Percentiles rank a stretch among this genome's conserved stretches.
These are phyloP conservation scores for Drosophila flavopinicola DNA, from an alignment of 2,888 invertebrate genomes.

Conservation along the genomic window DNA sequence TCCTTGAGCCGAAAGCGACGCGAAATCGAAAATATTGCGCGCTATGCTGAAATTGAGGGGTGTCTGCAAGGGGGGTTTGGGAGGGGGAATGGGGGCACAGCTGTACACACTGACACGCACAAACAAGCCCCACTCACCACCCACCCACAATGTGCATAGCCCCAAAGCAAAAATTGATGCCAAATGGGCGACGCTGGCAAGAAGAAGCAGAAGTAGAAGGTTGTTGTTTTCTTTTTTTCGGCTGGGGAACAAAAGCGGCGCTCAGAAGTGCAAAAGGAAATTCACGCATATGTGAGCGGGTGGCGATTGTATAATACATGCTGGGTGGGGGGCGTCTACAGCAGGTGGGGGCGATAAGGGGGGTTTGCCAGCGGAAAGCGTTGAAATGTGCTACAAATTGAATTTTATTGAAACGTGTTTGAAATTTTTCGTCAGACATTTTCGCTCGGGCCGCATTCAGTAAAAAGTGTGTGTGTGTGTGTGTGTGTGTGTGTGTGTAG, in stretches of 20 bases:
- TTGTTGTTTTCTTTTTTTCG: too few species aligned
- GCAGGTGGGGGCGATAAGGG: background rate
- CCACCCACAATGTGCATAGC: slow-evolving; percentile 9
- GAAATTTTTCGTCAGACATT: slow-evolving; percentile 74
- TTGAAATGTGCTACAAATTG: slow-evolving; percentile 80
- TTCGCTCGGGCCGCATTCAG: slow-evolving; percentile 36
- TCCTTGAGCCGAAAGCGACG: slow-evolving; percentile 69
- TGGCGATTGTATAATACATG: slow-evolving; percentile 10
- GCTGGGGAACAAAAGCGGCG: slow-evolving; percentile 13
- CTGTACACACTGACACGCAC: slow-evolving; percentile 15
- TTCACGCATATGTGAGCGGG: slow-evolving; percentile 75
- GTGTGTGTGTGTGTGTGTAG: background rate
- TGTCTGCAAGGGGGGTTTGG: rapidly evolving
- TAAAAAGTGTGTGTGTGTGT: slow-evolving; percentile 1
- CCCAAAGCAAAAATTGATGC: slow-evolving; percentile 50
- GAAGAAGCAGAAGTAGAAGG: background rate
- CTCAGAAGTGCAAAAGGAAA: slow-evolving; percentile 75
- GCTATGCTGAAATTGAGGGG: slow-evolving; percentile 43
- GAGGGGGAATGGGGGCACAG: background rate
- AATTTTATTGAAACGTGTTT: slow-evolving; percentile 81
- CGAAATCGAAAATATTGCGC: slow-evolving; percentile 75
- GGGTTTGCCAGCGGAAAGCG: slow-evolving; percentile 67
- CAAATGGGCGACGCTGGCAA: slow-evolving; percentile 27
- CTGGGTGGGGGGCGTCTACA: background rate
- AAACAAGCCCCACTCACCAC: slow-evolving; percentile 2